Evolutionary conservation across 2,113 vertebrate species (phyloP).

Genomic region (Tamias sibiricus): DNA sequence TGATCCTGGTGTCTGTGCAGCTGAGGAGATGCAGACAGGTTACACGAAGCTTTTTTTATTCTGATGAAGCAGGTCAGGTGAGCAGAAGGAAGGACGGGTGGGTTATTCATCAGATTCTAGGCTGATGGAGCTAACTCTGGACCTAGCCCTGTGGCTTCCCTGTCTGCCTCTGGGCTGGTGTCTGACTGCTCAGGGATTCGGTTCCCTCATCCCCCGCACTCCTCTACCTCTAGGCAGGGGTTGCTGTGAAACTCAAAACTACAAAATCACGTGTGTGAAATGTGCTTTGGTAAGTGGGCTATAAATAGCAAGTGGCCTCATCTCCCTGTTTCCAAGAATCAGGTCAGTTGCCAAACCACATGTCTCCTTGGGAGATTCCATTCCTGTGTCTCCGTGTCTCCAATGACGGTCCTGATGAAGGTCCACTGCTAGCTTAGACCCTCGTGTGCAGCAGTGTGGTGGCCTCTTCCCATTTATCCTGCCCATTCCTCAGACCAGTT

Average conservation of each 20-base stretch:
- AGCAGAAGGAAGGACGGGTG: background rate
- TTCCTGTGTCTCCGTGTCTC: background rate
- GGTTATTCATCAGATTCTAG: background rate
- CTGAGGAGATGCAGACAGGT: background rate
- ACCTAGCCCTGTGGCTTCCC: background rate
- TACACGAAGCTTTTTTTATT: background rate
- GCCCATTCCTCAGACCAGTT: background rate
- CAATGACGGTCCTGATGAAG: background rate
- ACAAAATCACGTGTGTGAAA: background rate
- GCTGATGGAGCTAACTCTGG: background rate
- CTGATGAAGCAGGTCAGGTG: background rate
- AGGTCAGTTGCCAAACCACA: background rate
- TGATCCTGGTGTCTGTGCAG: background rate
- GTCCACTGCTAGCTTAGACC: accelerated
- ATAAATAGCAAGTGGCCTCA: background rate
- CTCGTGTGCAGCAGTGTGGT: accelerated
- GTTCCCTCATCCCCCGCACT: background rate
- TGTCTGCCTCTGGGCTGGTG: background rate
- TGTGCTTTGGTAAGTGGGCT: background rate
- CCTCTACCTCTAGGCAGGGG: background rate
- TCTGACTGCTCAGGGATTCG: background rate
- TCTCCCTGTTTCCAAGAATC: background rate
- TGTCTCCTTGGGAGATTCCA: background rate
- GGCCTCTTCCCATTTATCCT: background rate
- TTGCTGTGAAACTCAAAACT: background rate